A percentile compares a stretch with the other conserved stretches of the same genome.
These are phyloP conservation scores for Drosophila jambulina DNA, from an alignment of 1,140 invertebrate species.

Conservation along the genomic window DNA sequence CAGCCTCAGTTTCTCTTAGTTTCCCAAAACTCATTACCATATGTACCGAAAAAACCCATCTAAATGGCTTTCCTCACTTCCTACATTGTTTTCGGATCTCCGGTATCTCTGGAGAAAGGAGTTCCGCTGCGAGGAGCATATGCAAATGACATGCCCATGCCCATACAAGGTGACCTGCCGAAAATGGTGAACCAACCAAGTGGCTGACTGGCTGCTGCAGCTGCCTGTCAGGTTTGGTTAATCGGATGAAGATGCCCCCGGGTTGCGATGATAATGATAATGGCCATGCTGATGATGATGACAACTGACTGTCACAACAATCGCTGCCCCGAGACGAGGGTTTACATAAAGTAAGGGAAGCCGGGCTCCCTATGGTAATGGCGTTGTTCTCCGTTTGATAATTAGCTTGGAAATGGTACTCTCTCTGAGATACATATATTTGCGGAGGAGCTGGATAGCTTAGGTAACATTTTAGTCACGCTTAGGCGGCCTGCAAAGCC, in stretches of 20 bases:
- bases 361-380: constrained; percentile 65
- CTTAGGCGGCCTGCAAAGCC: constrained; percentile 67
- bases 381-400: constrained; percentile 43
- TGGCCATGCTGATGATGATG: constrained; percentile 21
- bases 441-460: constrained; percentile 36
- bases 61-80: constrained; percentile 10
- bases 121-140: constrained; percentile 38
- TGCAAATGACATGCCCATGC: constrained; percentile 33
- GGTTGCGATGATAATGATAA: constrained; percentile 9
- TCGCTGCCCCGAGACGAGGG: constrained; percentile 20
- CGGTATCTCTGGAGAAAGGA: constrained; percentile 25
- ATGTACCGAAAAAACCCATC: not conserved
- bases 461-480: constrained; percentile 80
- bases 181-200: constrained; percentile 13
- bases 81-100: not conserved
- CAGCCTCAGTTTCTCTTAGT: not conserved
- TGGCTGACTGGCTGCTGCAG: constrained; percentile 10
- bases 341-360: constrained; percentile 62
- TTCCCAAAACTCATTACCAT: constrained; percentile 1
- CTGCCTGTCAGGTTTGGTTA: constrained; percentile 22
- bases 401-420: constrained; percentile 64
- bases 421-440: constrained; percentile 14
- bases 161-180: constrained; percentile 43
- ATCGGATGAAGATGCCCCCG: constrained; percentile 33
- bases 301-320: constrained; percentile 38